phyloP scores from a whole-genome alignment of 2,797 vertebrate genomes.

The Halcyon smyrnensis region DNA sequence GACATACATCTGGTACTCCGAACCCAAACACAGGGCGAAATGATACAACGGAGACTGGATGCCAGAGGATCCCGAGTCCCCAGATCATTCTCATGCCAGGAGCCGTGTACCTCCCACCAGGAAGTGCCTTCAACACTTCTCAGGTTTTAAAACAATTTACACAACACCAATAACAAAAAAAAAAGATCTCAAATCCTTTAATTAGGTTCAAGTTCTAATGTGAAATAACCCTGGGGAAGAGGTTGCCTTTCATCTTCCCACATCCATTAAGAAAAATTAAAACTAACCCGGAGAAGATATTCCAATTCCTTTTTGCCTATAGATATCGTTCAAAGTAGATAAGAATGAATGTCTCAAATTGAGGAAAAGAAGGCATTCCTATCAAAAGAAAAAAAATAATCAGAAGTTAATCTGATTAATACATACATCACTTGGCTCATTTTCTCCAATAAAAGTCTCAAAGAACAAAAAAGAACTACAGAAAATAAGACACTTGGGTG shows the following conservation, averaged over 20 bases:
- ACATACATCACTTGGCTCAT: background rate
- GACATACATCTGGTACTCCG: background rate
- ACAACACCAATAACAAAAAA: background rate
- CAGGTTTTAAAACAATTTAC: background rate
- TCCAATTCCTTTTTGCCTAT: background rate
- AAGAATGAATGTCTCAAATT: background rate
- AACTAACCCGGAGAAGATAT: background rate
- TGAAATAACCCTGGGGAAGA: background rate
- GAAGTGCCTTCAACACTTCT: background rate
- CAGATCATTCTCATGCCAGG: fast-evolving
- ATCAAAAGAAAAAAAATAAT: background rate
- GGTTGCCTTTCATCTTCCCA: background rate
- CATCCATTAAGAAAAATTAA: background rate
- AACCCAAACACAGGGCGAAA: background rate
- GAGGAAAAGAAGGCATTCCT: background rate
- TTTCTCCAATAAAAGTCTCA: background rate
- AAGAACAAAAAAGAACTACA: background rate
- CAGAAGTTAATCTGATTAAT: background rate
- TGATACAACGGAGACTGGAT: fast-evolving
- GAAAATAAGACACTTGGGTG: background rate
- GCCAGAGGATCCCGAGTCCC: background rate
- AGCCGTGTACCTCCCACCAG: background rate
- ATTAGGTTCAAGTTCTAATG: background rate
- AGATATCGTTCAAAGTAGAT: background rate
- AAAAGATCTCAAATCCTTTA: background rate